These are phyloP conservation scores for Drosophila orosa DNA, from an alignment of 1,140 invertebrate genomes.

Conservation along the genomic window DNA sequence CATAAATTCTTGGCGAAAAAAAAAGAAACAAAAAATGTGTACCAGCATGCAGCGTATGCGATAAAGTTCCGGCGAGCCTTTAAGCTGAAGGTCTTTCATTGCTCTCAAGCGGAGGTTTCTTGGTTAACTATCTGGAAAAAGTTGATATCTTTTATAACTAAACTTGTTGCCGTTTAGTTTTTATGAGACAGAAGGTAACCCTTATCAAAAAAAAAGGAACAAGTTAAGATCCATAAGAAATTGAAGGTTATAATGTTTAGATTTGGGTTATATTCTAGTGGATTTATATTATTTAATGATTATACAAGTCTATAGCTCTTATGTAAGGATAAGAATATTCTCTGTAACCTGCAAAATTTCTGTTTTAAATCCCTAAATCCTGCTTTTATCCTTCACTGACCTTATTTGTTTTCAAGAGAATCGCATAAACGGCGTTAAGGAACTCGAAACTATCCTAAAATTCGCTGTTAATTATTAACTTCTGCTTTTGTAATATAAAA, in stretches of 20 bases:
- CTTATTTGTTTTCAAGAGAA: neutral
- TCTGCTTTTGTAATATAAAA: too few relatives aligned
- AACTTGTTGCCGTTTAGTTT: slow-evolving; percentile 3
- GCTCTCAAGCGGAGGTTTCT: neutral
- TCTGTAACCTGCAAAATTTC: neutral
- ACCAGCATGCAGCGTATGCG: slow-evolving; percentile 9
- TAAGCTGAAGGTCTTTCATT: neutral
- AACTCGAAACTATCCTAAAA: too few relatives aligned
- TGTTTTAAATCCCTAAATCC: neutral
- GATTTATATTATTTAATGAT: too few relatives aligned
- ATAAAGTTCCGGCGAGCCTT: slow-evolving; percentile 10
- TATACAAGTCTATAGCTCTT: too few relatives aligned
- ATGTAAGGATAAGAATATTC: too few relatives aligned
- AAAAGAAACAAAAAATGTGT: neutral
- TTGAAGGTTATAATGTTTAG: neutral
- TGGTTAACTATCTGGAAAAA: neutral
- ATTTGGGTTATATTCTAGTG: neutral
- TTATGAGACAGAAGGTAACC: neutral
- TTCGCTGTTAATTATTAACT: too few relatives aligned
- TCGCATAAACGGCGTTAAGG: too few relatives aligned
- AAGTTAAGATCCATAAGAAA: too few relatives aligned
- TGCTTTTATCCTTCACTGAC: neutral
- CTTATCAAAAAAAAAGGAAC: too few relatives aligned
- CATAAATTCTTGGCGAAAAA: slow-evolving; percentile 20
- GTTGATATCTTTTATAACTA: slow-evolving; percentile 10